A percentile compares a stretch with the other conserved stretches of the same genome.
phyloP scores from a whole-genome alignment of 2,797 vertebrate species.

The Adelosebastes latens region DNA sequence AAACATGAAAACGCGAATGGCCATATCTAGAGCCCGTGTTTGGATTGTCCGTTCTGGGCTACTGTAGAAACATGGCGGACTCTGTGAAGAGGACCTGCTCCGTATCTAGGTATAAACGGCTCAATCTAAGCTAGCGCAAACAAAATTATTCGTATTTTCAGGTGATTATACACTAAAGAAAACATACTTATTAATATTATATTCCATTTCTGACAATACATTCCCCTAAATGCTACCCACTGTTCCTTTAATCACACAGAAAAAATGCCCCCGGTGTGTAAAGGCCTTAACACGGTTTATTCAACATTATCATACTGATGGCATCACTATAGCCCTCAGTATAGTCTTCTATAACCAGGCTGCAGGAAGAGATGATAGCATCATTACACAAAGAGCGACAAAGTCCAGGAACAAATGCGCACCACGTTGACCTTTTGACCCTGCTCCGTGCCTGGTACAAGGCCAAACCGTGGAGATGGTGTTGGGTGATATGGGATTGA shows the following conservation, averaged over 20 bases:
- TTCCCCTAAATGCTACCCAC: not conserved
- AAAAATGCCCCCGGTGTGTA: too few relatives aligned
- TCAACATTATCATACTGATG: not conserved
- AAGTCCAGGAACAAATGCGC: conserved; percentile 41
- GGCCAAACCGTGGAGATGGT: conserved; percentile 29
- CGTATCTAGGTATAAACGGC: too few relatives aligned
- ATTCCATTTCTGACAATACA: not conserved
- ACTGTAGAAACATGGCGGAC: too few relatives aligned
- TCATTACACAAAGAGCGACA: conserved; percentile 48
- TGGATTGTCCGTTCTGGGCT: too few relatives aligned
- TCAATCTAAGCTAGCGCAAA: rapidly evolving
- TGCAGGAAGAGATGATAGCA: conserved; percentile 36
- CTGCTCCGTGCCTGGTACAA: conserved; percentile 4
- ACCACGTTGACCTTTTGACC: conserved; percentile 43
- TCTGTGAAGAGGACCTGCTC: too few relatives aligned
- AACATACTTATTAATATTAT: not conserved
- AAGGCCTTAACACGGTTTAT: not conserved
- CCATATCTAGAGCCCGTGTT: too few relatives aligned
- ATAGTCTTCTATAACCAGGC: not conserved
- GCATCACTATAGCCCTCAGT: not conserved
- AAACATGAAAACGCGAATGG: too few relatives aligned
- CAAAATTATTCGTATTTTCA: rapidly evolving
- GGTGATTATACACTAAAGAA: not conserved
- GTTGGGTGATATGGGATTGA: conserved; percentile 37
- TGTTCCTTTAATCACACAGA: rapidly evolving